Evolutionary conservation across 2,797 vertebrate species (phyloP).

Genomic region (Rhinella marina): DNA sequence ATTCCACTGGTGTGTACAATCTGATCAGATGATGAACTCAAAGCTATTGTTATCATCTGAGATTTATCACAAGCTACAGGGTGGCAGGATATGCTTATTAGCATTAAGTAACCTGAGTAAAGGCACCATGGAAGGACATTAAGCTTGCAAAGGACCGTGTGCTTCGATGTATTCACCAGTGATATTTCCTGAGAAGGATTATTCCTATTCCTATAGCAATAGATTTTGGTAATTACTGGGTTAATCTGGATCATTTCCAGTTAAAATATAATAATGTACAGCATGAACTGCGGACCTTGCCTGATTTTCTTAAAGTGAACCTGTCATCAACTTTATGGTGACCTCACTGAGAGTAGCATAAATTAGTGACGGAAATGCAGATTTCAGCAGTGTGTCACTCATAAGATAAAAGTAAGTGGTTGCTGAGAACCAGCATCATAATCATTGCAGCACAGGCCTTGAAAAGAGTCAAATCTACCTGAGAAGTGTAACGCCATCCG

Average conservation of each 20-base stretch:
- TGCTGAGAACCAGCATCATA: too few species aligned
- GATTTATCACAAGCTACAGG: constrained; percentile 28
- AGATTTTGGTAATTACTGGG: not conserved
- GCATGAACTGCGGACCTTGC: too few species aligned
- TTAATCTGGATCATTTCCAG: not conserved
- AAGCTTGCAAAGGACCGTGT: not conserved
- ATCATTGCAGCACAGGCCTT: too few species aligned
- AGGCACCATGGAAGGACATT: not conserved
- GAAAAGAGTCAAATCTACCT: too few species aligned
- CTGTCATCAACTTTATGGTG: too few species aligned
- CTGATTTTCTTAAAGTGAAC: too few species aligned
- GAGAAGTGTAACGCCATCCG: too few species aligned
- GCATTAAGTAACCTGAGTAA: constrained; percentile 23
- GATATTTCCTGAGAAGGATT: not conserved
- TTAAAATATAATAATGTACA: not conserved
- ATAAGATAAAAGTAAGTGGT: too few species aligned
- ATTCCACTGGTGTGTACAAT: constrained; percentile 24
- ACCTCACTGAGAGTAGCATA: too few species aligned
- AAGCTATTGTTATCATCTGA: constrained; percentile 34
- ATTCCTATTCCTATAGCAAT: not conserved
- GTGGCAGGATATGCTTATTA: constrained; percentile 24
- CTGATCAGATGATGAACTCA: constrained; percentile 29
- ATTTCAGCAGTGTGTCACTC: too few species aligned
- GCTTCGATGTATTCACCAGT: not conserved
- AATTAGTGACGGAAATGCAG: too few species aligned